These are phyloP conservation scores for Alviniconcha marisindica DNA, from an alignment of 1,140 invertebrate genomes.

Conservation along the genomic window DNA sequence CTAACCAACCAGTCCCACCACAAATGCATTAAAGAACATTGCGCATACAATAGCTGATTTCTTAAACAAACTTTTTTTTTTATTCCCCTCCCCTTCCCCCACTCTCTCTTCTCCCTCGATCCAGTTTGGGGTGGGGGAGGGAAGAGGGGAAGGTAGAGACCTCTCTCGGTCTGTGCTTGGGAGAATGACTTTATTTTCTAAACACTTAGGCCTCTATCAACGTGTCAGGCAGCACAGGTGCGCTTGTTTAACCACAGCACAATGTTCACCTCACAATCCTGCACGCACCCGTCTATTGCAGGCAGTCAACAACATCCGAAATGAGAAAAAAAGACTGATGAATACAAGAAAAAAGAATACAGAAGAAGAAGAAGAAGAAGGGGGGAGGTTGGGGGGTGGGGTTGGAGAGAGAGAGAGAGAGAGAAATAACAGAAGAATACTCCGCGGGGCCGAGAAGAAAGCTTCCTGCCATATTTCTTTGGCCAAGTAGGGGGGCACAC, in stretches of 20 bases:
- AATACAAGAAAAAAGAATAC: background rate
- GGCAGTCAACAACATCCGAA: constrained; percentile 19
- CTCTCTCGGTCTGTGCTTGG: background rate
- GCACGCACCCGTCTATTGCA: constrained; percentile 19
- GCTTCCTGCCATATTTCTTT: constrained; percentile 11
- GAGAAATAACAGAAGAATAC: no score
- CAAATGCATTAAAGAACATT: constrained; percentile 6
- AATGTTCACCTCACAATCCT: constrained; percentile 19
- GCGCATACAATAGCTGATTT: background rate
- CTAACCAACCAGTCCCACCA: no score
- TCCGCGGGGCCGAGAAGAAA: no score
- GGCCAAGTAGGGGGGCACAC: constrained; percentile 16
- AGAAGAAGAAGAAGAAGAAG: constrained; percentile 8
- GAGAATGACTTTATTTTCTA: constrained; percentile 26
- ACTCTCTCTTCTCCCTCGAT: no score
- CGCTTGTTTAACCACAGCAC: constrained; percentile 14
- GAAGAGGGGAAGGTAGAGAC: background rate
- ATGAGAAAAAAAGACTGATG: background rate
- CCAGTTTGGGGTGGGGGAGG: no score
- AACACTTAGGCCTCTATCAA: constrained; percentile 17
- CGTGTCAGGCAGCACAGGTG: constrained; percentile 32
- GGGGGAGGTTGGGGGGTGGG: no score
- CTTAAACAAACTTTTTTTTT: constrained; percentile 11
- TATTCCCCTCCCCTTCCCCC: background rate
- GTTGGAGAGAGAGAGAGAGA: background rate